Evolutionary conservation across 2,797 vertebrate species (phyloP), one percentile per base, ranked within the genome.

Genomic region (Pitangus sulphuratus): DNA sequence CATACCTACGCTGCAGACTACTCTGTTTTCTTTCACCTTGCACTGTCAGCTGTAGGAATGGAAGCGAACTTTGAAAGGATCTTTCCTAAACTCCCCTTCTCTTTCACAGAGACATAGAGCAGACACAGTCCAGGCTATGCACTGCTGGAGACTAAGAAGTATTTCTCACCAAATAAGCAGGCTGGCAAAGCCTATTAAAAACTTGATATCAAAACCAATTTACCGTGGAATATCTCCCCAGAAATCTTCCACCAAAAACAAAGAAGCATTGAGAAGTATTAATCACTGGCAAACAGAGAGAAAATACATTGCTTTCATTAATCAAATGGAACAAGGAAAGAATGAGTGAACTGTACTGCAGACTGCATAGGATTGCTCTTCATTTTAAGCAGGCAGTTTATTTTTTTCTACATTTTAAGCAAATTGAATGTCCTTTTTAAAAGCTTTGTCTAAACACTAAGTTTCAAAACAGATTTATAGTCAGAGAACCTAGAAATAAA

Each of bases 231-330:
- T 74, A 20, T 92, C 51, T 89, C 51, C 78, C 40, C 22, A 89
- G 56, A 33, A 95, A 85, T 89, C 75, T 95, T 86, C 57, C 64
- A 91, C 72, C 26, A 70, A 71, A 94, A 92, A 3, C 58, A 95
- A 89, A 87, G 72, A 42, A 85, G 40, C 2, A 5, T 5, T 3
- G 54, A 85, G 74, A 87, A 91, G 61, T 87, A 92, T 95, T 88
- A 90, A 95, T 94, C 81, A 85, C 21, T 62, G 65, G 66, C 42
- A 93, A 87, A 92, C 68, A 33, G 57, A 80, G 60, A 87, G 64
- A 94, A 94, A 93, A 93, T 53, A 31, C 47, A 92, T 33, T 85
- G 51, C n/a, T 84, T 88, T 92, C 89, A 89, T 92, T 92, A 93
- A 95, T 93, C 84, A 89, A 88, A 87, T 20, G 57, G 79, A 93